Evolutionary conservation across 2,888 invertebrate genomes (phyloP).

Genomic region (Timema cristinae): DNA sequence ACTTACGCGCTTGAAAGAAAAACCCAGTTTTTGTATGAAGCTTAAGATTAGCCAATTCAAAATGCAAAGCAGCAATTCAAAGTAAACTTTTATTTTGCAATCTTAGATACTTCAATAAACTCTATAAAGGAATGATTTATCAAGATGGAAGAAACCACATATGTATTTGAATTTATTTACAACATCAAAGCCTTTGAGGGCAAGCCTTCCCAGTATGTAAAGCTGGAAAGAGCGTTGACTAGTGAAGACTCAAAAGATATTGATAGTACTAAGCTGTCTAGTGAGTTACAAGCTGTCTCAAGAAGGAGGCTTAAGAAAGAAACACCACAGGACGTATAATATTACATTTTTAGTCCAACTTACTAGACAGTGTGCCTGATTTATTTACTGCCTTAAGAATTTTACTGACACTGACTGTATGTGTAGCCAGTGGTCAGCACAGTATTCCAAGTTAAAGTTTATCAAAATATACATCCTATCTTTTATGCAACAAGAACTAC

Average conservation of each 20-base stretch:
- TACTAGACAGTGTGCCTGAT: no score
- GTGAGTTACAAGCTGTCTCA: constrained; percentile 1
- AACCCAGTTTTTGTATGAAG: neutral
- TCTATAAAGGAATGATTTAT: neutral
- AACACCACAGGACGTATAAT: no score
- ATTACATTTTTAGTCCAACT: no score
- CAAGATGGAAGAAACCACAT: neutral
- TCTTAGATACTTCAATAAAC: constrained; percentile 5
- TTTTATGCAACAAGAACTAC: no score
- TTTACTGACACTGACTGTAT: no score
- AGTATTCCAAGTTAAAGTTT: no score
- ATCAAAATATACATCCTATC: no score
- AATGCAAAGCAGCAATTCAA: constrained; percentile 9
- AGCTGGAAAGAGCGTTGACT: neutral
- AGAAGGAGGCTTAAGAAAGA: neutral
- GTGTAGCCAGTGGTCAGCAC: no score
- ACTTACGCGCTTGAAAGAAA: constrained; percentile 1
- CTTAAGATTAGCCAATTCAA: neutral
- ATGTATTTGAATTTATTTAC: constrained; percentile 1
- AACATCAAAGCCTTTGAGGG: neutral
- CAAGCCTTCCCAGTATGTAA: constrained; percentile 12
- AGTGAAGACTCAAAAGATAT: constrained; percentile 5
- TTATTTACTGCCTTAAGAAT: no score
- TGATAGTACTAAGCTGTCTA: constrained; percentile 8
- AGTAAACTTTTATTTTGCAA: constrained; percentile 10